These are phyloP conservation scores for Oxytorus armatus DNA, from an alignment of 2,888 invertebrate genomes.

Conservation along the genomic window DNA sequence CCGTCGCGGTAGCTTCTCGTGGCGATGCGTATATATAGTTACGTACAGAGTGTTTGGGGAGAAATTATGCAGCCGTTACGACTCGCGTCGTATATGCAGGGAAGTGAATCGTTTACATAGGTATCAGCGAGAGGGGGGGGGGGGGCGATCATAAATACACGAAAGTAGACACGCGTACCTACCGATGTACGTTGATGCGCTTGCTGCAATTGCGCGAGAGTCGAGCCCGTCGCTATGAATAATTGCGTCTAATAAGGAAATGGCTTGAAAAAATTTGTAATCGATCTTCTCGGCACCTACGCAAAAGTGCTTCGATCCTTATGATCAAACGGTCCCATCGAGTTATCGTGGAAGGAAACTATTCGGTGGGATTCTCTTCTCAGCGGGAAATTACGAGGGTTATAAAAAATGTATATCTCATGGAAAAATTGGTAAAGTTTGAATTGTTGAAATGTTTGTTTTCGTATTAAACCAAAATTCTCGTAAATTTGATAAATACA, in stretches of 20 bases:
- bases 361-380: no score
- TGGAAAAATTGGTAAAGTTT: no score
- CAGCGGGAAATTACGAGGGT: no score
- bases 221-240: constrained; percentile 57
- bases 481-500: no score
- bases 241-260: constrained; percentile 66
- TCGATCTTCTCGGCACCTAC: constrained; percentile 59
- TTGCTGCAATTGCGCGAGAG: constrained; percentile 55
- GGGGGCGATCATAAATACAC: no score
- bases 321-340: neutral
- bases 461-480: no score
- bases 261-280: constrained; percentile 61
- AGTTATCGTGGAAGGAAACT: no score
- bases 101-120: no score
- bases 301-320: constrained; percentile 39
- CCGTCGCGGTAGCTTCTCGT: neutral
- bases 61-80: no score
- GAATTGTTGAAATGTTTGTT: no score
- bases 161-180: neutral
- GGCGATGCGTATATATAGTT: neutral
- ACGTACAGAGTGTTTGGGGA: constrained; percentile 13
- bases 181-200: constrained; percentile 2
- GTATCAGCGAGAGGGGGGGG: no score
- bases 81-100: constrained; percentile 38
- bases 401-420: no score